Conservation (phyloP, 2,888 invertebrate genomes). For the Lepidocyrtinus sp. region DNA sequence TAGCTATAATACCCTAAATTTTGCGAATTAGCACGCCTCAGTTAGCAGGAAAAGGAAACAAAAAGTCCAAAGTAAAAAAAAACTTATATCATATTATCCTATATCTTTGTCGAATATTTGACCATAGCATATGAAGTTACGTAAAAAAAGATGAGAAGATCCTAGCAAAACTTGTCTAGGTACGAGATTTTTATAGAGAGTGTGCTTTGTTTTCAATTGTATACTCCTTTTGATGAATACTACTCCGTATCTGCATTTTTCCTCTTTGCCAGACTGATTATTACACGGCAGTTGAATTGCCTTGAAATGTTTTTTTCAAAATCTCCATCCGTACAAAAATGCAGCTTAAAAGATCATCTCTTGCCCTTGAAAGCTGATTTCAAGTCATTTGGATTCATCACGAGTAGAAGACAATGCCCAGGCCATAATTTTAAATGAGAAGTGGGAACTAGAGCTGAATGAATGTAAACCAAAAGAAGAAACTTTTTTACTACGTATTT, state of each 20-base stretch:
- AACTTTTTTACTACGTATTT: background rate
- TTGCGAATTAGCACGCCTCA: slow-evolving; percentile 13
- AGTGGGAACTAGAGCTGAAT: slow-evolving; percentile 8
- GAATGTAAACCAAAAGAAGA: background rate
- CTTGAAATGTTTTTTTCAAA: slow-evolving; percentile 12
- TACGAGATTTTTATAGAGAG: slow-evolving; percentile 1
- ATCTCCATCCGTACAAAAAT: background rate
- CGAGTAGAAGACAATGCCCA: background rate
- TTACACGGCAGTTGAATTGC: slow-evolving; percentile 14
- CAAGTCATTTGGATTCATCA: slow-evolving; percentile 29
- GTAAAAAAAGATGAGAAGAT: background rate
- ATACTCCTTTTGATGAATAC: too few relatives aligned
- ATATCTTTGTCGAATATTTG: slow-evolving; percentile 12
- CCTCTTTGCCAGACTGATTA: too few relatives aligned
- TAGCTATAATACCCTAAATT: too few relatives aligned
- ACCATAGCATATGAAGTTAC: background rate
- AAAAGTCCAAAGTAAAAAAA: background rate
- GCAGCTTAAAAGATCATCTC: slow-evolving; percentile 7
- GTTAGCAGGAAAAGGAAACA: slow-evolving; percentile 18
- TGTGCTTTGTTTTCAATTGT: background rate
- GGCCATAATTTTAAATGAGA: slow-evolving; percentile 7
- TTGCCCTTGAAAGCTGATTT: slow-evolving; percentile 43
- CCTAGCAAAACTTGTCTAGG: background rate
- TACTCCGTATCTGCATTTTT: background rate
- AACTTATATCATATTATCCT: too few relatives aligned